Evolutionary conservation across 1,140 invertebrate species (phyloP).

Genomic region (Parasteatoda tepidariorum): DNA sequence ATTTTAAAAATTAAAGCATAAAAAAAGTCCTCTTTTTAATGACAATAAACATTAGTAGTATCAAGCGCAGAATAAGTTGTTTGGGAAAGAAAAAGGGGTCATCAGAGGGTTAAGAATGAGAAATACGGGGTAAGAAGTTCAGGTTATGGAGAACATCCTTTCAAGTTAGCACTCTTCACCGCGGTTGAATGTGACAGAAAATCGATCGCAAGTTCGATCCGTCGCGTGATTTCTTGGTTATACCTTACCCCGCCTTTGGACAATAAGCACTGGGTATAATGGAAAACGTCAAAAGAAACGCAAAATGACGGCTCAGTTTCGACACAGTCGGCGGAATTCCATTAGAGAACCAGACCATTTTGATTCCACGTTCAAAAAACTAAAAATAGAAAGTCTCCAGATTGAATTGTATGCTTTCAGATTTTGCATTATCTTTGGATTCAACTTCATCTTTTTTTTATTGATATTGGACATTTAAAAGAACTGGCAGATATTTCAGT

Average conservation of each 20-base stretch:
- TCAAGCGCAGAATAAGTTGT: no score
- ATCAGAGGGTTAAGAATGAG: no score
- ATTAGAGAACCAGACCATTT: constrained; percentile 6
- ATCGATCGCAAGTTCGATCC: constrained; percentile 1
- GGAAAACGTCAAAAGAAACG: constrained; percentile 7
- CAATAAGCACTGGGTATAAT: background rate
- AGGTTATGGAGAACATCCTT: background rate
- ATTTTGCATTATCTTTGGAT: no score
- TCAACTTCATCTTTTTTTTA: no score
- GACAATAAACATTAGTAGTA: no score
- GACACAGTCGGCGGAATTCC: constrained; percentile 6
- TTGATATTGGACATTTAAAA: no score
- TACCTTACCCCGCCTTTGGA: background rate
- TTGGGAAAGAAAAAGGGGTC: no score
- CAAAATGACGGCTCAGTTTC: background rate
- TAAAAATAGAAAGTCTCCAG: constrained; percentile 11
- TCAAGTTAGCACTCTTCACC: background rate
- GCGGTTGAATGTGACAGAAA: constrained; percentile 17
- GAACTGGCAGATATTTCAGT: no score
- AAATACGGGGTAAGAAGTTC: no score
- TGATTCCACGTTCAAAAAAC: background rate
- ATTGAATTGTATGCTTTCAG: no score
- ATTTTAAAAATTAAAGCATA: no score
- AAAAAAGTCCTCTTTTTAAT: no score
- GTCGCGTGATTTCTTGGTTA: background rate